Percentiles rank a stretch among this genome's conserved stretches.
phyloP scores from a whole-genome alignment of 1,140 invertebrate genomes.

The Dolichoris vasculosae region DNA sequence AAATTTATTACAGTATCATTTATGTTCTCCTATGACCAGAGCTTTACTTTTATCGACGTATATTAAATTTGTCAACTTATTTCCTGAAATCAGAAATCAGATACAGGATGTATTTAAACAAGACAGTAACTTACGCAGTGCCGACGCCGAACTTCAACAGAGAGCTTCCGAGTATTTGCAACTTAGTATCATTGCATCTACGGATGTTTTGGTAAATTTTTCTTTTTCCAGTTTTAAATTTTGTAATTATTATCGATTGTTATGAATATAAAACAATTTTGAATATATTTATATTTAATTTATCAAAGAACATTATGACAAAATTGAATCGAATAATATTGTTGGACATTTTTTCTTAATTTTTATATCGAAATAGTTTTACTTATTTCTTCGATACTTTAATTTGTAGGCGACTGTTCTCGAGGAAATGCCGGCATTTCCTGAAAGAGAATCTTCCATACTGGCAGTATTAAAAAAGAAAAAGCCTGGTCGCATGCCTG shows the following conservation, averaged over 20 bases:
- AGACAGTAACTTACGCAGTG: conserved; percentile 96
- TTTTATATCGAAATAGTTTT: background rate
- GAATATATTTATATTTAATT: too few relatives aligned
- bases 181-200: conserved; percentile 95
- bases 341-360: too few relatives aligned
- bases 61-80: conserved; percentile 99
- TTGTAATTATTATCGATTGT: background rate
- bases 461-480: conserved; percentile 98
- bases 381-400: background rate
- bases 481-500: conserved; percentile 92
- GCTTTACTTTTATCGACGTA: conserved; percentile 98
- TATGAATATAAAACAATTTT: background rate
- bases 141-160: conserved; percentile 99
- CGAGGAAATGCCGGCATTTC: conserved; percentile 99
- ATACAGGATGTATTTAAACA: conserved; percentile 98
- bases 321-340: conserved; percentile 23
- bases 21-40: conserved; percentile 97
- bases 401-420: conserved; percentile 88
- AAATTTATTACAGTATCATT: conserved; percentile 84
- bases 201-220: conserved; percentile 90
- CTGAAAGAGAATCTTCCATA: conserved; percentile 98
- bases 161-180: conserved; percentile 98
- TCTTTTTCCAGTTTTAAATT: background rate
- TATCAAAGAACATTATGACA: background rate
- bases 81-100: conserved; percentile 97